phyloP scores from a whole-genome alignment of 2,888 invertebrate species.

The Poecilobothrus nobilitatus region DNA sequence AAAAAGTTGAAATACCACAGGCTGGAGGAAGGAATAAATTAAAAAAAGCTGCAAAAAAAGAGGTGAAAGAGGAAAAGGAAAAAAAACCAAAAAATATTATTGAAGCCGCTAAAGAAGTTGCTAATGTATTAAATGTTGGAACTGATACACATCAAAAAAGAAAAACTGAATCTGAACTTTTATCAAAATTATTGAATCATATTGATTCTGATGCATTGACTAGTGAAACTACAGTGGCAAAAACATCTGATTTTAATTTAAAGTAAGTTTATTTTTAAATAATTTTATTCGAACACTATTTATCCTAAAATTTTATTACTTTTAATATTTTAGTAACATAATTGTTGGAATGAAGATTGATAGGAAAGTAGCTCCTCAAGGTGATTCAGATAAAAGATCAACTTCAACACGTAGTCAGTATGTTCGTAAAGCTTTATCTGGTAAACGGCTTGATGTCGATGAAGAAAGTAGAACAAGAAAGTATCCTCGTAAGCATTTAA shows the following conservation, averaged over 20 bases:
- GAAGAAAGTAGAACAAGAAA: constrained; percentile 7
- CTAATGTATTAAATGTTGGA: constrained; percentile 58
- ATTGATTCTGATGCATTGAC: constrained; percentile 17
- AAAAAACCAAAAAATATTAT: constrained; percentile 31
- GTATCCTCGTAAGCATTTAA: background rate
- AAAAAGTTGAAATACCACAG: constrained; percentile 29
- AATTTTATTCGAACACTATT: background rate
- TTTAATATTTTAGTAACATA: constrained; percentile 51
- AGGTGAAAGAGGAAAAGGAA: constrained; percentile 25
- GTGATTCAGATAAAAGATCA: constrained; percentile 25
- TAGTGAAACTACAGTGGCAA: background rate
- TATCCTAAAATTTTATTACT: background rate
- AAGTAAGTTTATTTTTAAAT: constrained; percentile 2
- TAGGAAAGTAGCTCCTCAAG: constrained; percentile 34
- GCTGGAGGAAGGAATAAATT: constrained; percentile 32
- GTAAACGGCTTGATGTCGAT: constrained; percentile 8
- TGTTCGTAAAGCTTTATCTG: constrained; percentile 30
- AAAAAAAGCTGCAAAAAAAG: constrained; percentile 21
- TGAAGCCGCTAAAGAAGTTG: constrained; percentile 63
- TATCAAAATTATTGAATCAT: constrained; percentile 56
- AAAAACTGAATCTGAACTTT: constrained; percentile 61
- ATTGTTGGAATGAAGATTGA: constrained; percentile 73
- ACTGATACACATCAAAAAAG: constrained; percentile 44
- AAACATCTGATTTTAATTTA: background rate
- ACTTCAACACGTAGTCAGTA: constrained; percentile 27